phyloP scores from a whole-genome alignment of 2,113 vertebrate genomes.

The Silurus glanis region DNA sequence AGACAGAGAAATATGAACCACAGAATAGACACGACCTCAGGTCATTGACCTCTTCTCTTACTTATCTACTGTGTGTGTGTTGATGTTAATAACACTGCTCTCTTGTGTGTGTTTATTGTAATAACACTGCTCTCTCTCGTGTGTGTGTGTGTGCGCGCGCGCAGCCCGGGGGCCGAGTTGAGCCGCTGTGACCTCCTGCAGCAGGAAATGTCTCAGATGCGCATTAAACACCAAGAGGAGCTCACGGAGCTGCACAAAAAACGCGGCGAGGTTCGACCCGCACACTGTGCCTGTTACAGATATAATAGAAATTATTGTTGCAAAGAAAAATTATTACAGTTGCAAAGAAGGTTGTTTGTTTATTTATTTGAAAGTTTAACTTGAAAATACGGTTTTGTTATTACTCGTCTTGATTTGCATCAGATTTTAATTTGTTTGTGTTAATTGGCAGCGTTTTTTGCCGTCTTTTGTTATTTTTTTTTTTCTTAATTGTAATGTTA shows the following conservation, averaged over 20 bases:
- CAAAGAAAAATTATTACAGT: too few species aligned
- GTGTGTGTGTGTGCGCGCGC: constrained; percentile 17
- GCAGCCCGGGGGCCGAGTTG: constrained; percentile 77
- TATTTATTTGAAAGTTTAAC: too few species aligned
- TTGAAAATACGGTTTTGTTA: too few species aligned
- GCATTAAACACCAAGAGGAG: constrained; percentile 93
- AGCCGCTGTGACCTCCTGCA: constrained; percentile 78
- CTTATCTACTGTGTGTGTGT: not conserved
- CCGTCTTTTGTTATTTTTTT: too few species aligned
- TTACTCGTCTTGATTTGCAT: too few species aligned
- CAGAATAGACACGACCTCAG: constrained; percentile 86
- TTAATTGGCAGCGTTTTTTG: too few species aligned
- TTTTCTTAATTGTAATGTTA: too few species aligned
- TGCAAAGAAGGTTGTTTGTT: too few species aligned
- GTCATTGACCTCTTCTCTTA: constrained; percentile 64
- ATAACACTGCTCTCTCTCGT: constrained; percentile 1
- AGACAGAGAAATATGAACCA: constrained; percentile 89
- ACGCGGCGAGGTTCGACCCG: constrained; percentile 84
- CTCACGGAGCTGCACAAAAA: constrained; percentile 97
- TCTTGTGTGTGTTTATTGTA: constrained; percentile 9
- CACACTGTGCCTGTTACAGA: not conserved
- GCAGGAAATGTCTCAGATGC: constrained; percentile 92
- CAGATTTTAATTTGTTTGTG: too few species aligned
- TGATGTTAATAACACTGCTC: not conserved
- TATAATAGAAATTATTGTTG: too few species aligned